phyloP scores from a whole-genome alignment of 2,113 vertebrate genomes.

The Eonycteris spelaea region DNA sequence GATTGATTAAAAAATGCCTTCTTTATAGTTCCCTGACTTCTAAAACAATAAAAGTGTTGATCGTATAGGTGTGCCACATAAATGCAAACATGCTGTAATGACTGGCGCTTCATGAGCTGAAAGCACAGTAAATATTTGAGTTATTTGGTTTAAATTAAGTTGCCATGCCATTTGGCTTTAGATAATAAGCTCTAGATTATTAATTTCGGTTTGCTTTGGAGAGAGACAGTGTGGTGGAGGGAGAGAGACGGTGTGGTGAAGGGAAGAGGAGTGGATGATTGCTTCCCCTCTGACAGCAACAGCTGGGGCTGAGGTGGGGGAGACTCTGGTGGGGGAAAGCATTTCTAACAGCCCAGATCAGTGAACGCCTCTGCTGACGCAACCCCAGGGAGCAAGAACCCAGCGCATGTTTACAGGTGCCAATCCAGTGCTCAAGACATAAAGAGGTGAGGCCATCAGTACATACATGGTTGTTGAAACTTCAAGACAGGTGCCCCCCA shows the following conservation, averaged over 20 bases:
- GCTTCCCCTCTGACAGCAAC: neutral
- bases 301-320: too few species aligned
- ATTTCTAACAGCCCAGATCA: neutral
- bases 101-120: neutral
- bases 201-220: neutral
- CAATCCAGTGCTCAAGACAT: neutral
- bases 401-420: neutral
- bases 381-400: neutral
- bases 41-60: neutral
- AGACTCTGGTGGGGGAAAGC: neutral
- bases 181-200: neutral
- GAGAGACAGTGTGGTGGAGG: neutral
- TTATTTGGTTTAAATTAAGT: constrained; percentile 43
- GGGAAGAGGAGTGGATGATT: neutral
- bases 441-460: neutral
- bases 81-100: neutral
- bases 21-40: neutral
- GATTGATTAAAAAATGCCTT: neutral
- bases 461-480: neutral
- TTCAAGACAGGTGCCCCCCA: neutral
- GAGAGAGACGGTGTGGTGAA: neutral
- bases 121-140: constrained; percentile 9
- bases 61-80: neutral
- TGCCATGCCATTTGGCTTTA: neutral
- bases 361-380: neutral